A percentile compares a stretch with the other conserved stretches of the same genome.
These are phyloP conservation scores for Papilio dardanus DNA, from an alignment of 1,140 invertebrate species.

Conservation along the genomic window DNA sequence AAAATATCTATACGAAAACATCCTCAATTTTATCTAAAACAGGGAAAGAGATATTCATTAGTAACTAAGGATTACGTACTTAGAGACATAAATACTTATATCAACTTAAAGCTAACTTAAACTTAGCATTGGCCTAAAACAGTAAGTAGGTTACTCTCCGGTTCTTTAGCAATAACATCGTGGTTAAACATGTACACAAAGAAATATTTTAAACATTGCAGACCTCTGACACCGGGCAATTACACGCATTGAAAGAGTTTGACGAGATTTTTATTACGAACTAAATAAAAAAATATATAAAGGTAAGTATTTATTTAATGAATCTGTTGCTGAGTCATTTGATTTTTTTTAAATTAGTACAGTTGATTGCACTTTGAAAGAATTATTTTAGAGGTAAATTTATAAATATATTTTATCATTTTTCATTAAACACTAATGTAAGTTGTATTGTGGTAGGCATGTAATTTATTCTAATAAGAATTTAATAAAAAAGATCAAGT, in stretches of 20 bases:
- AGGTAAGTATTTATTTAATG: slow-evolving; percentile 49
- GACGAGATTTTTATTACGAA: slow-evolving; percentile 42
- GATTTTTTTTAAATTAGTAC: background rate
- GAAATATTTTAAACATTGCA: slow-evolving; percentile 25
- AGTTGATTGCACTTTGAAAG: background rate
- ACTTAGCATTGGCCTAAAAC: background rate
- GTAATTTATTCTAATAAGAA: background rate
- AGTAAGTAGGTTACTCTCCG: background rate
- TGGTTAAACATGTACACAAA: slow-evolving; percentile 27
- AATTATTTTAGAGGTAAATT: background rate
- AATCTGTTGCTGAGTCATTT: slow-evolving; percentile 42
- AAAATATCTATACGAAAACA: too few relatives aligned
- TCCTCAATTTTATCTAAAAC: too few relatives aligned
- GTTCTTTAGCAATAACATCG: background rate
- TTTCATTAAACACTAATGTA: background rate
- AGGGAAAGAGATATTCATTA: too few relatives aligned
- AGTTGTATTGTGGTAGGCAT: too few relatives aligned
- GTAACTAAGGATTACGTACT: too few relatives aligned
- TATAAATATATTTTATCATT: background rate
- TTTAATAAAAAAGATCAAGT: background rate
- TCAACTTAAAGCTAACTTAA: background rate
- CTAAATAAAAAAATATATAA: slow-evolving; percentile 46
- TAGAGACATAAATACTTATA: too few relatives aligned
- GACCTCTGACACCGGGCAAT: slow-evolving; percentile 55
- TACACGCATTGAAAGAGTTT: slow-evolving; percentile 47